These are phyloP conservation scores for Cacatua alba DNA, from an alignment of 2,113 vertebrate species.

Conservation along the genomic window DNA sequence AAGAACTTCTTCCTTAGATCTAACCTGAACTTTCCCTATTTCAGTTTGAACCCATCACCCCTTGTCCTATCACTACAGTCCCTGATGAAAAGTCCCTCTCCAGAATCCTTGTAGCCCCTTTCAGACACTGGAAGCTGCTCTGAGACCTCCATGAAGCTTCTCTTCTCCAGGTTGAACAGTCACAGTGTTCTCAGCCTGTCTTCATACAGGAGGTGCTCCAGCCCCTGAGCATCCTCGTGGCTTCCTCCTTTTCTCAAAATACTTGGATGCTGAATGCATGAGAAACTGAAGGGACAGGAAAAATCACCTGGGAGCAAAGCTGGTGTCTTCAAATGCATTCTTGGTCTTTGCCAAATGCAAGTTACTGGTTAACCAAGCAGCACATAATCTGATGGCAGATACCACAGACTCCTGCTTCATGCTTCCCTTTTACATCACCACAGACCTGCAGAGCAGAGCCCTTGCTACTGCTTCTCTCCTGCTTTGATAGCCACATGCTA, in stretches of 20 bases:
- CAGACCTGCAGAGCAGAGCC: background rate
- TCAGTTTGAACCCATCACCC: background rate
- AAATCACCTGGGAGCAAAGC: background rate
- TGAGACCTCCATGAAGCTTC: background rate
- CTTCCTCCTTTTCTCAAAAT: background rate
- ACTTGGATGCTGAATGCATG: background rate
- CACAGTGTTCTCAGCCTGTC: background rate
- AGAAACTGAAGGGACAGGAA: background rate
- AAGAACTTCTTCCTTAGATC: background rate
- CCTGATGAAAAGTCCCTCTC: background rate
- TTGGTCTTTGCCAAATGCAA: background rate
- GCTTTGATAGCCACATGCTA: background rate
- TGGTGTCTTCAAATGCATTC: background rate
- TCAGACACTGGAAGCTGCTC: background rate
- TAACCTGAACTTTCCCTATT: background rate
- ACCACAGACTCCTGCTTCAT: background rate
- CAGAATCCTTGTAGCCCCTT: background rate
- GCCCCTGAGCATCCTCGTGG: background rate
- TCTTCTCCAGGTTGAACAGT: background rate
- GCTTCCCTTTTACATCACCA: background rate
- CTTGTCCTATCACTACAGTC: background rate
- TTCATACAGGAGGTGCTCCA: rapidly evolving
- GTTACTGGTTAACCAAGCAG: background rate
- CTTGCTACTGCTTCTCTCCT: background rate
- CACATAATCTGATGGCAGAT: background rate